Conservation (phyloP, 1,140 invertebrate genomes). For the Alviniconcha marisindica region DNA sequence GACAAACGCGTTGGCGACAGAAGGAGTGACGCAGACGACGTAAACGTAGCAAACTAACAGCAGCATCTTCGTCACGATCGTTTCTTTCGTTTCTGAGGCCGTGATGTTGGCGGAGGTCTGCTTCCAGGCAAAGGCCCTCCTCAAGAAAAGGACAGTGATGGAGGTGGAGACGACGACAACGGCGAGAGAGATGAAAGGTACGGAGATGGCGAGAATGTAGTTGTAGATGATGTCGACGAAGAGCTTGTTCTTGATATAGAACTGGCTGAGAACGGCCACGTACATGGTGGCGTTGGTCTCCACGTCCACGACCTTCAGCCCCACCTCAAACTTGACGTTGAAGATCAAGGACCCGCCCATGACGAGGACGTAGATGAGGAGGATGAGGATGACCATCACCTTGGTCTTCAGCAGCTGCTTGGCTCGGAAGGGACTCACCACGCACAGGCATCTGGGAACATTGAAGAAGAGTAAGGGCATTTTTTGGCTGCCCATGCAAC, state of each 20-base stretch:
- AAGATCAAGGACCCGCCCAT: slow-evolving; percentile 14
- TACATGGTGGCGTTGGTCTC: slow-evolving; percentile 1
- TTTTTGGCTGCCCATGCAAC: too few relatives aligned
- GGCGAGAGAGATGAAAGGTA: slow-evolving; percentile 38
- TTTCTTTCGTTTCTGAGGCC: neutral
- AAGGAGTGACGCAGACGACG: slow-evolving; percentile 27
- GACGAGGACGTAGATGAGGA: slow-evolving; percentile 31
- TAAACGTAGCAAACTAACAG: slow-evolving; percentile 28
- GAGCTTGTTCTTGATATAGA: slow-evolving; percentile 22
- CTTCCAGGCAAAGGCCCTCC: slow-evolving; percentile 13
- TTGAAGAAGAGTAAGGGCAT: too few relatives aligned
- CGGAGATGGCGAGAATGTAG: slow-evolving; percentile 30
- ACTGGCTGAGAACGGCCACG: neutral
- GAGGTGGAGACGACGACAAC: neutral
- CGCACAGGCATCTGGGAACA: slow-evolving; percentile 19
- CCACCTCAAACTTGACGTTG: slow-evolving; percentile 19
- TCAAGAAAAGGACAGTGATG: slow-evolving; percentile 35
- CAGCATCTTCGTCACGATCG: slow-evolving; percentile 3
- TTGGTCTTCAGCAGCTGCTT: slow-evolving; percentile 25
- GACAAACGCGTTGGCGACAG: slow-evolving; percentile 45
- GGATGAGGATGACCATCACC: slow-evolving; percentile 3
- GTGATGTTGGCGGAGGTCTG: neutral
- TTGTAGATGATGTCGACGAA: slow-evolving; percentile 21
- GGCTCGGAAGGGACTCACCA: slow-evolving; percentile 12
- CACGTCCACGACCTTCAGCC: neutral